Conservation (phyloP, 2,113 vertebrate genomes). For the Callipepla californica region DNA sequence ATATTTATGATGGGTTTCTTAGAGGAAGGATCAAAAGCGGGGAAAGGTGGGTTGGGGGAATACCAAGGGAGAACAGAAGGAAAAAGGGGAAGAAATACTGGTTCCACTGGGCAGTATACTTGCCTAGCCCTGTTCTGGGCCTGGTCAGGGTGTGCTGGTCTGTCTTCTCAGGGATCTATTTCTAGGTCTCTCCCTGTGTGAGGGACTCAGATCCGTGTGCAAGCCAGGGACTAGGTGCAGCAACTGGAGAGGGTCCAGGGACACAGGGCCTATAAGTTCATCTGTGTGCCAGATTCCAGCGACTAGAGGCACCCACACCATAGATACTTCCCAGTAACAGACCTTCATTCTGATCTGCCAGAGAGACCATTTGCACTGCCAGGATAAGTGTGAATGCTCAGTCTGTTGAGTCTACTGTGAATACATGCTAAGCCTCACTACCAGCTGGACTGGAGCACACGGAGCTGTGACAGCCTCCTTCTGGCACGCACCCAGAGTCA, state of each 20-base stretch:
- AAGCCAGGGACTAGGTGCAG: not conserved
- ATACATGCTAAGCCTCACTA: fast-evolving
- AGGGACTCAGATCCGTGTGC: not conserved
- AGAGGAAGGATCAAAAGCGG: not conserved
- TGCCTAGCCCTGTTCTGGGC: not conserved
- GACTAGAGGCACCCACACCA: not conserved
- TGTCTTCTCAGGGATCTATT: not conserved
- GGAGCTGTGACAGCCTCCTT: not conserved
- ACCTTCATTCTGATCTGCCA: not conserved
- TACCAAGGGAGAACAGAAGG: not conserved
- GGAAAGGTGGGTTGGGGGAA: not conserved
- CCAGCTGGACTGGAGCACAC: too few relatives aligned
- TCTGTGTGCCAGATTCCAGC: not conserved
- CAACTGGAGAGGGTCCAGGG: not conserved
- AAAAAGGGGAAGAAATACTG: not conserved
- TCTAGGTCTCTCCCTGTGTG: not conserved
- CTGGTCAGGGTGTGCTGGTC: not conserved
- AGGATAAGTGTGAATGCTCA: not conserved
- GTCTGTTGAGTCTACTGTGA: not conserved
- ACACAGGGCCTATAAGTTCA: not conserved
- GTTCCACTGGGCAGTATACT: not conserved
- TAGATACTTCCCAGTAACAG: not conserved
- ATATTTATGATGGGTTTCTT: not conserved
- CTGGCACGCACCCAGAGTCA: not conserved
- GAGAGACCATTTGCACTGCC: not conserved